Evolutionary conservation across 2,113 vertebrate species (phyloP).

Genomic region (Sturnira hondurensis): DNA sequence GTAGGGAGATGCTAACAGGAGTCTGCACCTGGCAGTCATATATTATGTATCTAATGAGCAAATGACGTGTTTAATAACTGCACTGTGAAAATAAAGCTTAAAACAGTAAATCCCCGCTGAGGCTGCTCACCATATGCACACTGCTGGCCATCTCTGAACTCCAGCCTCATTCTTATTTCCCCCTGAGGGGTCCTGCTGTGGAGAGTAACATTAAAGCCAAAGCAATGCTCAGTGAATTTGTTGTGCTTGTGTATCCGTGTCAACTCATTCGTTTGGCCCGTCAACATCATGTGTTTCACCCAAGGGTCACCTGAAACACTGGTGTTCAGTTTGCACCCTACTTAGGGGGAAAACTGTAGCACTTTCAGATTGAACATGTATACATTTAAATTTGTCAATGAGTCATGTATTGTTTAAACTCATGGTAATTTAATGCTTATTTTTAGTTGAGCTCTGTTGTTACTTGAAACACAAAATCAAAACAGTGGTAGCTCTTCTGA

Average conservation of each 20-base stretch:
- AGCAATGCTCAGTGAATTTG: conserved; percentile 48
- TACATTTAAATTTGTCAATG: conserved; percentile 39
- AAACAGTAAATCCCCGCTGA: conserved; percentile 40
- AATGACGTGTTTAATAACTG: conserved; percentile 76
- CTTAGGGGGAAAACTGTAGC: not conserved
- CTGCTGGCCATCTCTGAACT: not conserved
- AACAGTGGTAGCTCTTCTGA: not conserved
- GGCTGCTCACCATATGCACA: not conserved
- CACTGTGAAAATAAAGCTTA: conserved; percentile 66
- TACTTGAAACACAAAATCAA: conserved; percentile 17
- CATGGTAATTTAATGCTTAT: not conserved
- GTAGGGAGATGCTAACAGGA: conserved; percentile 12
- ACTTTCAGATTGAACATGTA: not conserved
- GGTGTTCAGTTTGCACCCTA: not conserved
- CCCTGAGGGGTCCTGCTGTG: conserved; percentile 10
- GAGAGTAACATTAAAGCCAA: conserved; percentile 45
- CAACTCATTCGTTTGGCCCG: conserved; percentile 21
- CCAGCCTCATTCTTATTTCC: not conserved
- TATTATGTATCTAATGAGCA: conserved; percentile 69
- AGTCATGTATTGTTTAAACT: conserved; percentile 7
- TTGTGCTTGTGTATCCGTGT: not conserved
- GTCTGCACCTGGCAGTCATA: conserved; percentile 68
- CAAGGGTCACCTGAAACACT: not conserved
- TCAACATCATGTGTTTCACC: not conserved
- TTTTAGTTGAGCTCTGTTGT: not conserved